Evolutionary conservation across 2,888 invertebrate genomes (phyloP), one percentile per base, ranked within the genome.

Genomic region (Azorinus chamasolen): DNA sequence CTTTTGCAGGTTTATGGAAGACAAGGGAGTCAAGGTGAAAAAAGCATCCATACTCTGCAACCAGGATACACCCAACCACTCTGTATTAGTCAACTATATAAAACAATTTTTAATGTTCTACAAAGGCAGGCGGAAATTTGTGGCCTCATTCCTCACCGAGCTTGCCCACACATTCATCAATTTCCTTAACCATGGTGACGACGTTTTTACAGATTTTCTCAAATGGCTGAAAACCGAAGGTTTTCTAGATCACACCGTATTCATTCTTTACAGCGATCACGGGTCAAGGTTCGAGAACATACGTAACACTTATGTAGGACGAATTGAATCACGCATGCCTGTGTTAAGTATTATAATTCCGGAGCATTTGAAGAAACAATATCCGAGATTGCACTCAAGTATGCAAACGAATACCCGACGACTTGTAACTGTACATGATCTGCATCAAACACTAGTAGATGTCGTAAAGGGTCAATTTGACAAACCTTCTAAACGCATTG

Each of bases 231-330:
- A 95, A 61, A 59, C 73, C 0, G 75, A 80, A 18, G 88, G 89
- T 10, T 77, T 80, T 27, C 75, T 91, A 0, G 76, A 88, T 10
- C 88, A 89, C 71, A 87, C 89, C 0, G 71, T 89, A 2, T 43
- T 91, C 0, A 54, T 91, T 10, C 87, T 89, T 57, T 91, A 97
- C 94, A 97, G 97, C 92, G 98, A 98, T 91, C 98, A 98, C 89
- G 98, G 98, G 0, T 95, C 97, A 68, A 94, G 98, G 70, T 97
- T 96, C 96, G 98, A 97, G 1, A 94, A 94, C 2, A 97, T 97
- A 83, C 94, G 97, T 10, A 94, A 95, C 83, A 97, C 97, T 0
- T 96, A 96, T 92, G 97, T 97, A 48, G 94, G 94, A 0, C 90
- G 93, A 90, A 94, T 97, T 89, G 98, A 98, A 92, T 98, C 97